Evolutionary conservation across 2,113 vertebrate species (phyloP), one percentile per base, ranked within the genome.

Genomic region (Callipepla squamata): DNA sequence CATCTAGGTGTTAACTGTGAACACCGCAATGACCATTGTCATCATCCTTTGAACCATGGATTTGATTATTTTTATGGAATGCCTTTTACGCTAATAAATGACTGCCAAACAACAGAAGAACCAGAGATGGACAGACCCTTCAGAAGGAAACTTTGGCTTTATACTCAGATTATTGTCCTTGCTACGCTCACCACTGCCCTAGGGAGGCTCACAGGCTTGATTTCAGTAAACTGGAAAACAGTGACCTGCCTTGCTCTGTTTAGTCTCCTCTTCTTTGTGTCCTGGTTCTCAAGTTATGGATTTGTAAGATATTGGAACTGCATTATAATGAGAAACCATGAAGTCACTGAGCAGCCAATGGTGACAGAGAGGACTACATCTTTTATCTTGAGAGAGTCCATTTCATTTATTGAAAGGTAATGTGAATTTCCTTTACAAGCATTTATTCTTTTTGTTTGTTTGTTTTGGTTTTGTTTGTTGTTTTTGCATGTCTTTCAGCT

Each of bases 51-150:
- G 86, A 97, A 96, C 5, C 99, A 99, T 0, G 99, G 99, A 13
- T 99, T 99, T 93, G 97, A 97, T 91, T 98, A 97, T 92, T 99
- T 98, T 96, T 99, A 98, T 21, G 99, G 99, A 1, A 97, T 98
- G 73, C 99, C 98, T 3, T 98, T 99, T 66, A 98, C 98, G 0
- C 70, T 98, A 7, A 96, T 99, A 78, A 98, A 97, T 4, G 98
- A 99, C 85, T 99, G 99, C 30, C 55, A 96, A n/a, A 95, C 81
- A 8, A 97, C 97, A 1, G 83, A 96, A 4, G 61, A 94, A 8
- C 97, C 92, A 1, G 97, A 97, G 22, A 62, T 98, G 38, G 91
- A 98, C 32, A 67, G 15, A 2, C 68, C 61, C 9, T 50, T 98
- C 28, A 97, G 98, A 94, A 42, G 9, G 4, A 38, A 17, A 1